phyloP scores from a whole-genome alignment of 2,113 vertebrate genomes.

The Dipodomys stephensi region DNA sequence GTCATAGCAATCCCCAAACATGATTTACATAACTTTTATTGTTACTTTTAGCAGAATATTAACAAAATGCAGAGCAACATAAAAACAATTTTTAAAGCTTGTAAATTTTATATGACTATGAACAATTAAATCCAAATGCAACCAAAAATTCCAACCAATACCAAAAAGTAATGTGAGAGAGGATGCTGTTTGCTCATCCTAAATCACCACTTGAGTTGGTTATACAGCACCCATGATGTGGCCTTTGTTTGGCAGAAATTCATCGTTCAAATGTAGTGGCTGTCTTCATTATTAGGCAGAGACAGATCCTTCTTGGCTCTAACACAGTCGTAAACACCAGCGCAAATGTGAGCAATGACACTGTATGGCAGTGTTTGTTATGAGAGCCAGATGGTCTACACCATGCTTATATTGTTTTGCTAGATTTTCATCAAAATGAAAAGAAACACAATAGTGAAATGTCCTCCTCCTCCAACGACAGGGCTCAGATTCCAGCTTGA shows the following conservation, averaged over 20 bases:
- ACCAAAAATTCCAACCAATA: conserved; percentile 8
- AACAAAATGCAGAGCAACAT: background rate
- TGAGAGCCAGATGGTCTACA: conserved; percentile 40
- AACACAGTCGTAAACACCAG: conserved; percentile 18
- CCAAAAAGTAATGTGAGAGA: background rate
- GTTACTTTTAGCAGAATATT: conserved; percentile 42
- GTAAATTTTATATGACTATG: background rate
- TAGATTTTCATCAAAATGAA: conserved; percentile 62
- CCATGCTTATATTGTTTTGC: background rate
- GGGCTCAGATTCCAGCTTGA: background rate
- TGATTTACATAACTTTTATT: conserved; percentile 16
- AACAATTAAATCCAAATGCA: conserved; percentile 31
- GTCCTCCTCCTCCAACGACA: background rate
- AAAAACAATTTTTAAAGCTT: conserved; percentile 57
- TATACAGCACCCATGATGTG: background rate
- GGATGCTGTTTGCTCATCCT: background rate
- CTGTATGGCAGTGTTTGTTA: background rate
- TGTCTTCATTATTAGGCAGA: background rate
- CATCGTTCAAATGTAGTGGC: background rate
- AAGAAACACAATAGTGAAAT: conserved; percentile 27
- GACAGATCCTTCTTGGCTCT: conserved; percentile 23
- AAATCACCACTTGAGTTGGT: background rate
- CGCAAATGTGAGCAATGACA: conserved; percentile 2
- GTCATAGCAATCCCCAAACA: background rate
- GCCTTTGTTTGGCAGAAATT: background rate